Evolutionary conservation across 2,888 invertebrate species (phyloP).

Genomic region (Hymenopus coronatus): DNA sequence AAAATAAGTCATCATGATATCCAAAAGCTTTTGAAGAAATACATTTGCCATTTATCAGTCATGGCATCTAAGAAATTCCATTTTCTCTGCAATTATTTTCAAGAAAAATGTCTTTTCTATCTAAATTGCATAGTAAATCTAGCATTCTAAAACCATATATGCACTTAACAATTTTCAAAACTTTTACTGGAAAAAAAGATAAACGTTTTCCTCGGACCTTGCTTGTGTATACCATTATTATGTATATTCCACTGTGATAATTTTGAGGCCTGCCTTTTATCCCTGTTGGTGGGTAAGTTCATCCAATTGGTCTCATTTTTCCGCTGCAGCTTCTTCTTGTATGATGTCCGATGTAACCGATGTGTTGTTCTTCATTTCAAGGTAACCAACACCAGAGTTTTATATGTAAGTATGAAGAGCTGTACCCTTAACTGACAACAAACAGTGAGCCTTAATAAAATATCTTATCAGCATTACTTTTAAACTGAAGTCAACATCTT

Average conservation of each 20-base stretch:
- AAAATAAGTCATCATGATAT: slow-evolving; percentile 4
- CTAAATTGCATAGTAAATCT: slow-evolving; percentile 9
- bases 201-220: not conserved
- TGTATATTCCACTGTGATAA: slow-evolving; percentile 34
- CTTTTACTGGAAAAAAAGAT: not conserved
- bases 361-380: not conserved
- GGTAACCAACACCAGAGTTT: not conserved
- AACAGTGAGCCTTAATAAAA: not conserved
- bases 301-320: slow-evolving; percentile 15
- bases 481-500: not conserved
- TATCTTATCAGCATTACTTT: not conserved
- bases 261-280: slow-evolving; percentile 31
- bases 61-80: slow-evolving; percentile 15
- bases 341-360: not conserved
- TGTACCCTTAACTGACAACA: not conserved
- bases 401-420: not conserved
- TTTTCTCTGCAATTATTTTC: slow-evolving; percentile 19
- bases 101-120: slow-evolving; percentile 17
- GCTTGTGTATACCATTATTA: slow-evolving; percentile 14
- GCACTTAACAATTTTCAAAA: not conserved
- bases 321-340: not conserved
- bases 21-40: not conserved
- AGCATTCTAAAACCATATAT: not conserved
- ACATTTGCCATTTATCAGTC: slow-evolving; percentile 9
- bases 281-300: slow-evolving; percentile 9